Evolutionary conservation across 2,113 vertebrate genomes (phyloP).

Genomic region (Dicentrarchus labrax): DNA sequence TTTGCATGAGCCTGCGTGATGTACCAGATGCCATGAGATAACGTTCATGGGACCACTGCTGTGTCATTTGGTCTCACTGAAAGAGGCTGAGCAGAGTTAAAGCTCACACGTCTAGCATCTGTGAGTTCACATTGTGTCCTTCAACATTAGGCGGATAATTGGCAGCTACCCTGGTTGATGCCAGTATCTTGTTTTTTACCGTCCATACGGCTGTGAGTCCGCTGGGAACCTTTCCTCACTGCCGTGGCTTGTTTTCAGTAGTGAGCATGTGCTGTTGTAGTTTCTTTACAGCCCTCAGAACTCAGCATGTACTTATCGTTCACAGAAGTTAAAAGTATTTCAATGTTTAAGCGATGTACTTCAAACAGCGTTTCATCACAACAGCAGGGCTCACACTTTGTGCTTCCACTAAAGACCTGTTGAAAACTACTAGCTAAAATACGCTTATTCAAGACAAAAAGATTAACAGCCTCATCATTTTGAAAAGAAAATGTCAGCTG

Average conservation of each 20-base stretch:
- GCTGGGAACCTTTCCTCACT: conserved; percentile 7
- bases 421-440: neutral
- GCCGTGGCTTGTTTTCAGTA: conserved; percentile 8
- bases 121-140: conserved; percentile 51
- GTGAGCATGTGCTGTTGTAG: neutral
- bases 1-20: conserved; percentile 22
- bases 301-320: neutral
- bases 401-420: neutral
- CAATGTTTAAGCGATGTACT: neutral
- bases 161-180: conserved; percentile 21
- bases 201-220: neutral
- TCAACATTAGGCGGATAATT: conserved; percentile 38
- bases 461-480: neutral
- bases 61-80: conserved; percentile 21
- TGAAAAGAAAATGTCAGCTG: neutral
- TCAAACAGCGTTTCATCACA: neutral
- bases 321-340: neutral
- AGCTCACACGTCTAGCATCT: conserved; percentile 44
- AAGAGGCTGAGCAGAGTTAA: conserved; percentile 45
- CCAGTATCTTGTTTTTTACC: conserved; percentile 28
- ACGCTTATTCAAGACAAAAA: neutral
- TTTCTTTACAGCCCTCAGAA: conserved; percentile 5
- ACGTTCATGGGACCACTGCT: conserved; percentile 16
- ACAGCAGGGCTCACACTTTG: neutral
- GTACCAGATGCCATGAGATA: conserved; percentile 37